Conservation (phyloP, 2,113 vertebrate genomes). For the Lipotes vexillifer region DNA sequence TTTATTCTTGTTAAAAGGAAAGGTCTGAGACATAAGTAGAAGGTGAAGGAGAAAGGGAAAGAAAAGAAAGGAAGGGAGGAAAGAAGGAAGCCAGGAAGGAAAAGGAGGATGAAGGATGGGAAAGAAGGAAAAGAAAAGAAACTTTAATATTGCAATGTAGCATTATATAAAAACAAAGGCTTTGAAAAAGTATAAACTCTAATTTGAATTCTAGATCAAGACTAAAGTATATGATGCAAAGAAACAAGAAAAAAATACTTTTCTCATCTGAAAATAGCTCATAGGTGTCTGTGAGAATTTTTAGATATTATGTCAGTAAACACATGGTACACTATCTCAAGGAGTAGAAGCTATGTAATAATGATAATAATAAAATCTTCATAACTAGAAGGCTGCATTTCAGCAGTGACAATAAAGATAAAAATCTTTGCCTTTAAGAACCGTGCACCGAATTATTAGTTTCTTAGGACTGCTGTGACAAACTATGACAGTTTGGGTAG, state of each 20-base stretch:
- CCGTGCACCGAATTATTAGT: background rate
- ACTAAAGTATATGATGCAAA: background rate
- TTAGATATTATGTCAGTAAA: background rate
- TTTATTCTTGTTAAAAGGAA: background rate
- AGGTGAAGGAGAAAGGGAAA: background rate
- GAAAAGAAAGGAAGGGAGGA: background rate
- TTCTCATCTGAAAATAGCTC: background rate
- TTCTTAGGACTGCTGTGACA: background rate
- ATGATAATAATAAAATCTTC: background rate
- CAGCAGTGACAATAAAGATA: background rate
- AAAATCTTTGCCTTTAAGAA: background rate
- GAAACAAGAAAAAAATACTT: background rate
- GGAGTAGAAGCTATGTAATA: background rate
- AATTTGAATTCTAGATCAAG: background rate
- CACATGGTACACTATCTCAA: background rate
- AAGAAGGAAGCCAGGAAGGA: no score
- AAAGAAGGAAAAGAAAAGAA: background rate
- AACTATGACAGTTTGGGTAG: background rate
- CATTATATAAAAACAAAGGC: background rate
- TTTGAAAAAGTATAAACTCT: background rate
- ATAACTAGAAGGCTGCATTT: background rate
- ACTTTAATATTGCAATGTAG: background rate
- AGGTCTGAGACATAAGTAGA: background rate
- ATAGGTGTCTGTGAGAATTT: background rate
- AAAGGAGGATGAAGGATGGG: no score